Evolutionary conservation across 1,140 invertebrate genomes (phyloP), one percentile per base, ranked within the genome.

Genomic region (Saccostrea glomerata): DNA sequence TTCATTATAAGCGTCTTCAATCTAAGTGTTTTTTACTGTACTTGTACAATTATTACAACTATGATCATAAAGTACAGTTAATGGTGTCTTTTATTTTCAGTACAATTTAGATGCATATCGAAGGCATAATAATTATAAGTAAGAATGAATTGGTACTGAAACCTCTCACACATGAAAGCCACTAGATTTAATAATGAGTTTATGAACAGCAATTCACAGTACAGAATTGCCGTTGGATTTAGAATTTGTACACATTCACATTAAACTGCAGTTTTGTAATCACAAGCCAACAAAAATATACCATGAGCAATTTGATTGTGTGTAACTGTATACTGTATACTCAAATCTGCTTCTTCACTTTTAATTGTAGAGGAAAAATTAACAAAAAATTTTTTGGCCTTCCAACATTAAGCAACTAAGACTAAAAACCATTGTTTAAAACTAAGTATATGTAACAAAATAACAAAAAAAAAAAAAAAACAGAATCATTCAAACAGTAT

Each of bases 31-130:
- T 36, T 36, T 36, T 36, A 47, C 47, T 47, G 9, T 47, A n/a
- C n/a, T n/a, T n/a, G n/a, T 9, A 2, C 47, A 47, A 47, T 7
- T 0, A 47, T 6, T 47, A 47, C 2, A 9, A 47, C 1, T 36
- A 47, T 1, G 47, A 47, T 2, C 25, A 36, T 77, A 6, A 1
- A 13, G 23, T 15, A 36, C 25, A 77, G 2, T 20, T 63, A 25
- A 36, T 30, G 25, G 30, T 36, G 30, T 77, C 70, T 77, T 36
- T 77, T 77, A 77, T 77, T 77, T 73, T 77, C 12, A 77, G 70
- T 77, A 77, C 25, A 77, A 40, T 63, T 63, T n/a, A 73, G 66
- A 73, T 73, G 66, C 25, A 77, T 77, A 77, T 77, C 9, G 70
- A 77, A 77, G 70, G 70, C 70, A 36, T 77, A 77, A 77, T 77